phyloP scores from a whole-genome alignment of 2,113 vertebrate genomes.

The Gadus chalcogrammus region DNA sequence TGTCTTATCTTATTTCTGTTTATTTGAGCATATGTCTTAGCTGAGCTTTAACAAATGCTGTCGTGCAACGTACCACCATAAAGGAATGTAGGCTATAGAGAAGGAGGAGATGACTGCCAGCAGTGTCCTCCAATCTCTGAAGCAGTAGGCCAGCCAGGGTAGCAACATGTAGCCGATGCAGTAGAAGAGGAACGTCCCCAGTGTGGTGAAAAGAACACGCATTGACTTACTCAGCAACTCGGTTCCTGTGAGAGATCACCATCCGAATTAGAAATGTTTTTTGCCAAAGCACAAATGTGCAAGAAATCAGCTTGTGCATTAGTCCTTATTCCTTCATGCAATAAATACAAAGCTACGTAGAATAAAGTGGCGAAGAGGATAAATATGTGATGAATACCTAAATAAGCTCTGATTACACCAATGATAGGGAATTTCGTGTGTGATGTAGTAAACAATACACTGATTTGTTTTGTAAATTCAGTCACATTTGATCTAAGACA shows the following conservation, averaged over 20 bases:
- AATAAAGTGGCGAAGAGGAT: too few species aligned
- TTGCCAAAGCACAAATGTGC: neutral
- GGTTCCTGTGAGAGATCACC: constrained; percentile 71
- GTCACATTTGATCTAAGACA: neutral
- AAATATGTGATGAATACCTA: neutral
- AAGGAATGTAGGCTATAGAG: constrained; percentile 72
- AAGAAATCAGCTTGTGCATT: too few species aligned
- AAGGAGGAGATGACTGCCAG: constrained; percentile 78
- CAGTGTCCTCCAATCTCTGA: constrained; percentile 85
- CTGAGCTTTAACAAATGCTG: too few species aligned
- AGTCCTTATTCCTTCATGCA: too few species aligned
- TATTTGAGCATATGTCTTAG: too few species aligned
- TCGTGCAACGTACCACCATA: constrained; percentile 85
- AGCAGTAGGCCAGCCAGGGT: constrained; percentile 82
- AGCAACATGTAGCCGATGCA: constrained; percentile 89
- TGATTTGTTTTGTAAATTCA: too few species aligned
- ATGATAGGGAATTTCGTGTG: neutral
- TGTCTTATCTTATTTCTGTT: too few species aligned
- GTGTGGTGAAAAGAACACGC: constrained; percentile 81
- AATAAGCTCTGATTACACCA: neutral
- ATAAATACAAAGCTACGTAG: neutral
- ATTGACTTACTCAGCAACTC: constrained; percentile 86
- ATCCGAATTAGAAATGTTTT: neutral
- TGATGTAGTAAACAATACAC: too few species aligned
- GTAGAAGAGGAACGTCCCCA: constrained; percentile 88